phyloP scores from a whole-genome alignment of 64 coral and sea anemone species.

The Montipora sp. region DNA sequence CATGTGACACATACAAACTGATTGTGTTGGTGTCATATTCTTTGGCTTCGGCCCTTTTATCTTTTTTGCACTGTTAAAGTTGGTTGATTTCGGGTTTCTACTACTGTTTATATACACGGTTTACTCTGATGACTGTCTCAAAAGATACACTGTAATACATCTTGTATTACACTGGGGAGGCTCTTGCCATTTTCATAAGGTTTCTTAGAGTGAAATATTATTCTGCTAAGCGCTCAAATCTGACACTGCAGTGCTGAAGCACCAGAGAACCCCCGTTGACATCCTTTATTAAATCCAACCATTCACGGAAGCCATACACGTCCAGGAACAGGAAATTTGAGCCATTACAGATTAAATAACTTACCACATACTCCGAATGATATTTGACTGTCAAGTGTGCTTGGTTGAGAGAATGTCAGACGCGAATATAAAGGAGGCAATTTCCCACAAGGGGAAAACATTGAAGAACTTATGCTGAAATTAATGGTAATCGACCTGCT shows the following conservation, averaged over 20 bases:
- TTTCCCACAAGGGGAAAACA: slow-evolving; percentile 42
- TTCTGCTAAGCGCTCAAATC: too few relatives aligned
- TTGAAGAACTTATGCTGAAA: slow-evolving; percentile 40
- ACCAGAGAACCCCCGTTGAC: too few relatives aligned
- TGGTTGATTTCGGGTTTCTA: slow-evolving; percentile 35
- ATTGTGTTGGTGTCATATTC: slow-evolving; percentile 45
- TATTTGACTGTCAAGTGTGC: not conserved
- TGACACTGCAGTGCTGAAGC: too few relatives aligned
- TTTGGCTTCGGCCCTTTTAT: slow-evolving; percentile 44
- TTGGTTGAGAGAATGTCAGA: not conserved
- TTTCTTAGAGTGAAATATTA: too few relatives aligned
- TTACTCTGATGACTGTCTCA: slow-evolving; percentile 32
- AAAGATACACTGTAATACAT: not conserved
- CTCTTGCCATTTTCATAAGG: not conserved
- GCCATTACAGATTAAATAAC: not conserved
- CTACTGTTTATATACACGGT: slow-evolving; percentile 47
- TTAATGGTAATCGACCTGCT: slow-evolving; percentile 29
- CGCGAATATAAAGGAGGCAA: slow-evolving; percentile 12
- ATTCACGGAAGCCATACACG: too few relatives aligned
- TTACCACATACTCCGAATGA: not conserved
- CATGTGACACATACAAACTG: slow-evolving; percentile 39
- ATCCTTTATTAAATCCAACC: too few relatives aligned
- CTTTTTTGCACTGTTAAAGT: slow-evolving; percentile 29
- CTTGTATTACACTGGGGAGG: not conserved
- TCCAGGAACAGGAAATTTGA: too few relatives aligned